Percentiles rank a stretch among this genome's conserved stretches.
These are phyloP conservation scores for Protophormia terraenovae DNA, from an alignment of 2,888 invertebrate genomes.

Conservation along the genomic window DNA sequence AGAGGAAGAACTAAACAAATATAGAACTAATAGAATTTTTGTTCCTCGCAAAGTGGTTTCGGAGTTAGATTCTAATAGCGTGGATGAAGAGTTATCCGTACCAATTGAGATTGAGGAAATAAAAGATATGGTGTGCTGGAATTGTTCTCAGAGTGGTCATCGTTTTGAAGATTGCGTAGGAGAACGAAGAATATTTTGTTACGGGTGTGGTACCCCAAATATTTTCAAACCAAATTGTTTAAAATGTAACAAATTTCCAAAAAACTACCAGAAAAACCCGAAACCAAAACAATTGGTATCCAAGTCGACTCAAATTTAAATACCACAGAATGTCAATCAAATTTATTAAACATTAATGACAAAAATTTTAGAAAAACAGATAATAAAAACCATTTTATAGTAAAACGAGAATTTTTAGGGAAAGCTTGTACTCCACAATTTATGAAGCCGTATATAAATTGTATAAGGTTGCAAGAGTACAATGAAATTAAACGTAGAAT, in stretches of 20 bases:
- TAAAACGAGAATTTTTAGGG: no score
- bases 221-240: neutral
- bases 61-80: neutral
- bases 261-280: neutral
- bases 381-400: no score
- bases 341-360: neutral
- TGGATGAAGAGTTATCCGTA: neutral
- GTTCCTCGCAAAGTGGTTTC: neutral
- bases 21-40: conserved; percentile 6
- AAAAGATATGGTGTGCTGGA: neutral
- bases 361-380: neutral
- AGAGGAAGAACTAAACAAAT: neutral
- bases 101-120: neutral
- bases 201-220: neutral
- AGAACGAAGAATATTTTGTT: neutral
- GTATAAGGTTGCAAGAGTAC: neutral
- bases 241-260: neutral
- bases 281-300: neutral
- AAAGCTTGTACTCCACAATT: neutral
- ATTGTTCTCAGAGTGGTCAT: neutral
- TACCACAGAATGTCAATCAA: neutral
- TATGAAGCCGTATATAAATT: neutral
- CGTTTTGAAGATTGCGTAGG: neutral
- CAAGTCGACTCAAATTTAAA: neutral
- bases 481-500: neutral